Percentiles rank a stretch among this genome's conserved stretches.
phyloP scores from a whole-genome alignment of 1,140 invertebrate species.

The Drosophila azteca region DNA sequence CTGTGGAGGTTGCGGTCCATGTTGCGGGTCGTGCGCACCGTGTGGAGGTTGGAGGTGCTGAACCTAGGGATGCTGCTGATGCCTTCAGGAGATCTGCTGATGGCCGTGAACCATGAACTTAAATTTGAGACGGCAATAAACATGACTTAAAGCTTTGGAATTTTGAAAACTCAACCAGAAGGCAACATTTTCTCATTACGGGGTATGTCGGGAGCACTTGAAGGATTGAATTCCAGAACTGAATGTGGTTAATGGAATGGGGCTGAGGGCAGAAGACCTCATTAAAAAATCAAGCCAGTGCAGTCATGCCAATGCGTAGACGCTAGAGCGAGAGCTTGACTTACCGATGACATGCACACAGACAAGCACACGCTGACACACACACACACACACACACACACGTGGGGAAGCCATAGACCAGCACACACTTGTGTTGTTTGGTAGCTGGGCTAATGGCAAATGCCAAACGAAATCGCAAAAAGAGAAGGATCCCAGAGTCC shows the following conservation, averaged over 20 bases:
- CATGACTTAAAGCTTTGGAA: no score
- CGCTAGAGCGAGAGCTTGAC: neutral
- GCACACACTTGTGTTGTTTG: slow-evolving; percentile 19
- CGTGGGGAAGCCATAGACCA: neutral
- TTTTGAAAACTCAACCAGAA: no score
- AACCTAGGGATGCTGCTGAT: slow-evolving; percentile 11
- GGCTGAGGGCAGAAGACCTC: neutral
- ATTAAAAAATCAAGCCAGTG: slow-evolving; percentile 27
- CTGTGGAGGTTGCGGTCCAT: slow-evolving; percentile 4
- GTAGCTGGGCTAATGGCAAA: slow-evolving; percentile 15
- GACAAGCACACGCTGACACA: slow-evolving; percentile 5
- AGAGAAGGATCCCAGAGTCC: neutral
- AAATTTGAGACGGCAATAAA: no score
- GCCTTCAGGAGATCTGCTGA: neutral
- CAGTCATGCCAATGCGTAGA: slow-evolving; percentile 1
- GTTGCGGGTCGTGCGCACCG: neutral
- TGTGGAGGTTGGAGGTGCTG: slow-evolving; percentile 5
- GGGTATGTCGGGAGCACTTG: no score
- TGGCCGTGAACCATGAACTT: neutral
- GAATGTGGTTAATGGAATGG: neutral
- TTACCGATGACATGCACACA: no score
- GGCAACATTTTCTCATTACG: no score
- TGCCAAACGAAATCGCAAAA: slow-evolving; percentile 21
- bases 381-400: neutral
- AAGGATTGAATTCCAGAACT: no score